Evolutionary conservation across 2,113 vertebrate species (phyloP), one percentile per base, ranked within the genome.

Genomic region (Syngnathus floridae): DNA sequence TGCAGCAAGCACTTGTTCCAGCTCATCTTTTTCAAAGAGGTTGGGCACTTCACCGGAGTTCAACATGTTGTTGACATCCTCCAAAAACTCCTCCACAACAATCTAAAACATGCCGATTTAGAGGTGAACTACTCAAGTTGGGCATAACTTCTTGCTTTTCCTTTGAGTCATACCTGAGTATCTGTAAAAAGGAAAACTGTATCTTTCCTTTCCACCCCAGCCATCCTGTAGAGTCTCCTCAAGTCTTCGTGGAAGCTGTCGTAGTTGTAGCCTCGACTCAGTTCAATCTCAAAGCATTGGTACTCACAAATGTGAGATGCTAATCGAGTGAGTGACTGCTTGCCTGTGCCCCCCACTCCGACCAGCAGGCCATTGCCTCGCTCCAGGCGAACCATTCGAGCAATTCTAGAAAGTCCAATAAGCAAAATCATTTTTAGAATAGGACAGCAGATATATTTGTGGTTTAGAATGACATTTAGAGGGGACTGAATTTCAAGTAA

Each of bases 181-280:
- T 95, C 93, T 0, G 93, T 94, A 82, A 95, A 95, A 58, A 95
- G 93, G 75, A 95, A 94, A 67, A 95, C 93, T 86, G 91, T 93
- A 70, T 94, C 84, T 68, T 83, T 91, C 62, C 90, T 92, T 26
- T 94, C 91, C 5, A 94, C 77, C 0, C 93, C 93, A 14, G 93
- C 93, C 91, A 94, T 88, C 84, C 84, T 94, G 77, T 90, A 94
- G 3, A 95, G 81, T 66, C 88, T 92, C 45, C 93, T 90, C 64
- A 95, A 82, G 81, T 95, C 94, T 7, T 95, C 94, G 0, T 93
- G 93, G 66, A 94, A 95, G 70, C 79, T 89, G 1, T 92, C 92
- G 35, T 94, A 93, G 83, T 88, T 92, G 67, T 95, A 95, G 11
- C 93, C 93, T 13, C 91, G 88, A 72, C 87, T 93, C 26, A 94